Base-by-base conservation (phyloP, 2,113 vertebrate genomes). In the Cyprinus carpio region DNA sequence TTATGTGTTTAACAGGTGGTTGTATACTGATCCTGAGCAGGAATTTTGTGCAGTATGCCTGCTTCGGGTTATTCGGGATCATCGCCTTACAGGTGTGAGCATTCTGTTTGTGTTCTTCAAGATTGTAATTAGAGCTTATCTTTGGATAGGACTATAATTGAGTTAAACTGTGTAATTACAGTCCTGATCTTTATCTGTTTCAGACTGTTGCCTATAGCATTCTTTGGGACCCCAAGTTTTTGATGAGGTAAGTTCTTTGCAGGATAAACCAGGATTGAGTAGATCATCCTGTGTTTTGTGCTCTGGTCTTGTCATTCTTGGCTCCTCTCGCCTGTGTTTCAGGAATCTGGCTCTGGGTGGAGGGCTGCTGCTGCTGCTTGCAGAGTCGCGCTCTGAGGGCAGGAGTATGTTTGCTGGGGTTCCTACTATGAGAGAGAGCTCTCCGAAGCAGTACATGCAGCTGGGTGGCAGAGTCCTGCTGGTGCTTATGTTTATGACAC, bases 141-240 rank as follows among this genome's bases (percentile, higher is more conserved):
- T 43, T n/a, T 43, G 49, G 16, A 20, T 20, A 27, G 27, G 6
- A 34, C 62, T 18, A 12, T 15, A 64, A 75, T 4, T 20, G 0
- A 65, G 2, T 25, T 76, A 71, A 58, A 34, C 27, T 49, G 18
- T 43, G 4, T 62, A 27, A 49, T 79, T 11, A 65, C 5, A 27
- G 25, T 46, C 2, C 27, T 27, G 10, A 37, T 56, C 49, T 49
- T 75, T 49, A 25, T 84, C 56, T 79, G 0, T 86, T 86, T 86
- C 93, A 99, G 98, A 99, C 98, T 15, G 94, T 99, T 81, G 98
- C 97, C 56, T 99, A 99, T 94, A 99, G 98, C 95, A 99, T 99
- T 92, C 92, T 99, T 87, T 99, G 98, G 98, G 98, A 99, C 90
- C 92, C 98, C 83, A 99, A 99, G 92, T 99, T 99, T 93, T 89